Conservation (phyloP, 2,113 vertebrate species). For the Cyprinodon tularosa region DNA sequence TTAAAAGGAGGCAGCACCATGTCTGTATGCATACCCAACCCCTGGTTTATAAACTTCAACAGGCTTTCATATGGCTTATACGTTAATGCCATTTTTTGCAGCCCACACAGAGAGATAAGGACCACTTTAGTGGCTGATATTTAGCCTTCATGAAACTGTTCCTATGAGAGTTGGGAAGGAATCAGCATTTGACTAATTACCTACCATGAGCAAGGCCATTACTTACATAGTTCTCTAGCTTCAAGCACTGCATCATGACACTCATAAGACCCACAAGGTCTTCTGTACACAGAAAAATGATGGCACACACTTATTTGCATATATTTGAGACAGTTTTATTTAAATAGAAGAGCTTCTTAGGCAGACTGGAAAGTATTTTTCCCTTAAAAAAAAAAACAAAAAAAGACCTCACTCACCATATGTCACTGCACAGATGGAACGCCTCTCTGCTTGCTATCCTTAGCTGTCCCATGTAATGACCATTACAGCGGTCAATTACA, state of each 20-base stretch:
- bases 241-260: conserved; percentile 53
- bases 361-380: conserved; percentile 1
- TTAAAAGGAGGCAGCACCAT: conserved; percentile 2
- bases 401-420: conserved; percentile 51
- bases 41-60: neutral
- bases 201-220: conserved; percentile 43
- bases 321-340: conserved; percentile 16
- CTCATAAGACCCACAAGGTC: conserved; percentile 41
- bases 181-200: conserved; percentile 75
- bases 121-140: conserved; percentile 61
- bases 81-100: conserved; percentile 38
- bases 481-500: conserved; percentile 50
- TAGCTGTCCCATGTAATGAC: conserved; percentile 43
- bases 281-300: conserved; percentile 26
- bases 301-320: conserved; percentile 6
- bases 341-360: neutral
- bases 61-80: conserved; percentile 9
- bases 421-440: conserved; percentile 15
- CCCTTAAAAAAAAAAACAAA: neutral
- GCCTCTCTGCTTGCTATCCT: conserved; percentile 21
- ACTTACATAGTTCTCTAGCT: conserved; percentile 50
- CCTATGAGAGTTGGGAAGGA: conserved; percentile 57
- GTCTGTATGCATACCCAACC: neutral
- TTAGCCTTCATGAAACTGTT: conserved; percentile 57
- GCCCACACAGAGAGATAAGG: conserved; percentile 65